Conservation (phyloP, 2,797 vertebrate species). For the Mycteria americana region DNA sequence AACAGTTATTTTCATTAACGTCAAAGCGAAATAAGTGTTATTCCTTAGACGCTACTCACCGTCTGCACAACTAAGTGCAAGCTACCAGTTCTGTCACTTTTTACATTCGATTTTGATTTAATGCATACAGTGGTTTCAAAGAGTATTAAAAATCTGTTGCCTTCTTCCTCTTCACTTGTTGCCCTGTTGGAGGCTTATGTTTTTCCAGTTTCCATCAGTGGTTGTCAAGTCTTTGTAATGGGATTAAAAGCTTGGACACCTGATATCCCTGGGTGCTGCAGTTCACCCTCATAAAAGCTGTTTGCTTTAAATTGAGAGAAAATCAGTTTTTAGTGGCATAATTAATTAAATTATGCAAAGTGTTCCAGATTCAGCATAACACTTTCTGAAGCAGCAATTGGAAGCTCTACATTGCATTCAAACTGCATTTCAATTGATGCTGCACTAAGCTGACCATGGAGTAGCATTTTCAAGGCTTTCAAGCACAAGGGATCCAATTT, state of each 20-base stretch:
- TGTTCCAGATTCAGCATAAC: constrained; percentile 49
- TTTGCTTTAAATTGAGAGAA: constrained; percentile 61
- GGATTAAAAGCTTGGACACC: constrained; percentile 69
- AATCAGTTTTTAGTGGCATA: constrained; percentile 62
- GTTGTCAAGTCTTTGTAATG: constrained; percentile 53
- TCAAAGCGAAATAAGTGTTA: constrained; percentile 23
- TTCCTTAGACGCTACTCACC: neutral
- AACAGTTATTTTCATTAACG: constrained; percentile 45
- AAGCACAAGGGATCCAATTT: constrained; percentile 47
- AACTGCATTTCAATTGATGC: constrained; percentile 45
- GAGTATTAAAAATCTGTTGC: constrained; percentile 53
- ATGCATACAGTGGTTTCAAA: constrained; percentile 13
- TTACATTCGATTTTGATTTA: constrained; percentile 47
- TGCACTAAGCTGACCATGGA: constrained; percentile 7
- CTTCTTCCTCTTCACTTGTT: constrained; percentile 53
- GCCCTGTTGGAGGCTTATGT: constrained; percentile 49
- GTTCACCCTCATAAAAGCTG: constrained; percentile 58
- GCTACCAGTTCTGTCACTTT: constrained; percentile 11
- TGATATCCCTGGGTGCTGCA: constrained; percentile 53
- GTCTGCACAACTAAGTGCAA: constrained; percentile 26
- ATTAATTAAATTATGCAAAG: constrained; percentile 71
- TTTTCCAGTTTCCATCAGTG: constrained; percentile 60
- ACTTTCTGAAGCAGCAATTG: constrained; percentile 38
- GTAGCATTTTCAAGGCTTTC: constrained; percentile 53
- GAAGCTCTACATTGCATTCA: constrained; percentile 44